phyloP scores from a whole-genome alignment of 2,113 vertebrate genomes.

The Trichomycterus rosablanca region DNA sequence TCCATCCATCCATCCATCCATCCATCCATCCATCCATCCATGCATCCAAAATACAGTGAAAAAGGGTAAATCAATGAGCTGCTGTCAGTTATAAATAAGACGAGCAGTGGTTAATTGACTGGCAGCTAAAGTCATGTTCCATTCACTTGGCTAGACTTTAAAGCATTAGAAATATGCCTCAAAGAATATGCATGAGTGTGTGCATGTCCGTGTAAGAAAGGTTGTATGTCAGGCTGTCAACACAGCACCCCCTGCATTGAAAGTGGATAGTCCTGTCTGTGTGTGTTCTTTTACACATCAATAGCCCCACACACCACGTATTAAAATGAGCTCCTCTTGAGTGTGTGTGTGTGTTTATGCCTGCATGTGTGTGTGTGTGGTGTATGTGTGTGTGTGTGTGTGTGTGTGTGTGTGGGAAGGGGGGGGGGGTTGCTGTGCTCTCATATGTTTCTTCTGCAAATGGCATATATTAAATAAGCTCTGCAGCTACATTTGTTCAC shows the following conservation, averaged over 20 bases:
- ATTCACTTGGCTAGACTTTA: slow-evolving; percentile 70
- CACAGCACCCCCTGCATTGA: background rate
- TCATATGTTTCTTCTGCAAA: background rate
- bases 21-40: too few species aligned
- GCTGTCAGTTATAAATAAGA: slow-evolving; percentile 70
- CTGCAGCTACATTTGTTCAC: background rate
- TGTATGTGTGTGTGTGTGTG: too few species aligned
- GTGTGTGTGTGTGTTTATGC: slow-evolving; percentile 75
- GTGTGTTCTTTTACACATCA: slow-evolving; percentile 55
- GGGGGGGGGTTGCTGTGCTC: too few species aligned
- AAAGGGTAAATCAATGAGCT: slow-evolving; percentile 50
- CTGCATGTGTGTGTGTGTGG: slow-evolving; percentile 26
- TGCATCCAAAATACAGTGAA: background rate
- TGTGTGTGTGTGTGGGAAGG: too few species aligned
- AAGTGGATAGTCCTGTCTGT: slow-evolving; percentile 36
- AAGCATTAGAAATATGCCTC: slow-evolving; percentile 53
- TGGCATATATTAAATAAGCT: background rate
- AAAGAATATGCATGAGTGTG: slow-evolving; percentile 50
- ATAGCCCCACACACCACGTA: slow-evolving; percentile 88
- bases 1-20: too few species aligned
- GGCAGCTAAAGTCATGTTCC: slow-evolving; percentile 64
- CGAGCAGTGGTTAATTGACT: slow-evolving; percentile 60
- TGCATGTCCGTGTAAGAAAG: slow-evolving; percentile 15
- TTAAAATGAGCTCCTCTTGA: slow-evolving; percentile 84
- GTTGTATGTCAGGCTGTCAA: slow-evolving; percentile 3